phyloP scores from a whole-genome alignment of 2,888 invertebrate genomes.

The Watsonalla cultraria region DNA sequence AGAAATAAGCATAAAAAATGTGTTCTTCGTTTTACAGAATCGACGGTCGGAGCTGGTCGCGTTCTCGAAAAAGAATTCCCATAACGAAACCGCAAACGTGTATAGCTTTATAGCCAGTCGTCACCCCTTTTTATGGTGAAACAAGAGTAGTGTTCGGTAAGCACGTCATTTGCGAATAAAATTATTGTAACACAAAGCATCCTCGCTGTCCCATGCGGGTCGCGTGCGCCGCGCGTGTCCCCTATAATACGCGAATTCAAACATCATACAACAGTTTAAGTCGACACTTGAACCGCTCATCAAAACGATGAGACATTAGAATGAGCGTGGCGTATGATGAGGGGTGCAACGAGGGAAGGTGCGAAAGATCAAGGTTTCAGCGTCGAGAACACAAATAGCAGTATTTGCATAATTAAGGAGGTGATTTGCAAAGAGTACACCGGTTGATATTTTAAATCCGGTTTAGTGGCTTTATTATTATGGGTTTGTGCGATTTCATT shows the following conservation, averaged over 20 bases:
- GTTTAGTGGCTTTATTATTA: conserved; percentile 31
- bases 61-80: conserved; percentile 31
- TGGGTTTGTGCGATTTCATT: conserved; percentile 24
- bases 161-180: conserved; percentile 46
- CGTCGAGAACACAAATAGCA: conserved; percentile 36
- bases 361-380: conserved; percentile 53
- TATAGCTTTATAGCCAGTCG: conserved; percentile 28
- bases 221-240: conserved; percentile 71
- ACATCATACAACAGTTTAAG: conserved; percentile 53
- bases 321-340: conserved; percentile 26
- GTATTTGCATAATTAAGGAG: conserved; percentile 55
- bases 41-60: conserved; percentile 8
- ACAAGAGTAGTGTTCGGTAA: conserved; percentile 31
- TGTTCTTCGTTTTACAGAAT: conserved; percentile 12
- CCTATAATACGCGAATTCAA: conserved; percentile 67
- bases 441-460: conserved; percentile 67
- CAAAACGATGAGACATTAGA: conserved; percentile 41
- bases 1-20: conserved; percentile 8
- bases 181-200: conserved; percentile 36
- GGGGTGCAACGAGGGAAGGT: conserved; percentile 50
- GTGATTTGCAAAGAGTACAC: conserved; percentile 45
- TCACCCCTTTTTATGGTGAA: conserved; percentile 35
- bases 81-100: conserved; percentile 33
- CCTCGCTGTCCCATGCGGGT: conserved; percentile 60
- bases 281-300: conserved; percentile 50